Conservation (phyloP, 2,113 vertebrate species). For the Microtus ochrogaster region DNA sequence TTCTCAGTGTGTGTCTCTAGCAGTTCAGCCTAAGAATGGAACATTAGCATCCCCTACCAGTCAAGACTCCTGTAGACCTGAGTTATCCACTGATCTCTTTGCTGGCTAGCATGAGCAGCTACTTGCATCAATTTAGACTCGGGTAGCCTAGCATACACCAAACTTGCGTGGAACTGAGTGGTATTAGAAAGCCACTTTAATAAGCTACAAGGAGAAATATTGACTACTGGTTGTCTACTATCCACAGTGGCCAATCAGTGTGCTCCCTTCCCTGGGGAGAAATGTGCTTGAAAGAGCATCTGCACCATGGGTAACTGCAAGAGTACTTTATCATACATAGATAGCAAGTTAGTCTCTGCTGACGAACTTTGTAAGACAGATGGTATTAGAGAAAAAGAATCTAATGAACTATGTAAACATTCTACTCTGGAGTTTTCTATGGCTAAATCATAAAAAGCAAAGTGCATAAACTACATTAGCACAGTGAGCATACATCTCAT, state of each 20-base stretch:
- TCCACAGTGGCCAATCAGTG: neutral
- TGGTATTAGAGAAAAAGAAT: neutral
- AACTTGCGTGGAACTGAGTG: neutral
- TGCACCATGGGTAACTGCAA: neutral
- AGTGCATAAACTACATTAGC: neutral
- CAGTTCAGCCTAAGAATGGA: neutral
- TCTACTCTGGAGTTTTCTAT: slow-evolving; percentile 28
- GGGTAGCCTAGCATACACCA: neutral
- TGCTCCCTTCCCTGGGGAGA: neutral
- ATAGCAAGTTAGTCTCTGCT: neutral
- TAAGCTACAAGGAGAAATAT: neutral
- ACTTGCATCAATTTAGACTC: neutral
- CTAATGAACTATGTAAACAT: slow-evolving; percentile 34
- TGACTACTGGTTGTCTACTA: neutral
- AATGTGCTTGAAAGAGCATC: neutral
- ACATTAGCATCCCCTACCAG: neutral
- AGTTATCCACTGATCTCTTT: neutral
- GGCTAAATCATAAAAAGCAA: slow-evolving; percentile 31
- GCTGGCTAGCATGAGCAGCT: neutral
- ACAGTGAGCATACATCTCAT: neutral
- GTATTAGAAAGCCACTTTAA: slow-evolving; percentile 45
- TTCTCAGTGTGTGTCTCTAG: neutral
- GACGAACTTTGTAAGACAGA: neutral
- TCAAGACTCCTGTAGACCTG: fast-evolving
- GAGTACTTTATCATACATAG: slow-evolving; percentile 1